Conservation (phyloP, 2,888 invertebrate genomes). For the Lochmaea capreae region DNA sequence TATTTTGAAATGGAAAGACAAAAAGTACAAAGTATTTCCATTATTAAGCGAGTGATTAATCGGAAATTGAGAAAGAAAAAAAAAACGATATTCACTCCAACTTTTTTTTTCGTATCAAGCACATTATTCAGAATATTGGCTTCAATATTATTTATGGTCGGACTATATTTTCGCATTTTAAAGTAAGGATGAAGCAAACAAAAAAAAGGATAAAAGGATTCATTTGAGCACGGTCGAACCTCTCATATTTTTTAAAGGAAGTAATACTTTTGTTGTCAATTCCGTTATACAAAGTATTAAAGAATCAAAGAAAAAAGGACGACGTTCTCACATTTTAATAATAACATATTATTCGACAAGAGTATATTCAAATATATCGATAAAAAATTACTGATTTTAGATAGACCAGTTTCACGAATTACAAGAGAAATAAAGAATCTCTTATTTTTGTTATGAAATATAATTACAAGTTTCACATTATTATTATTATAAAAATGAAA, state of each 20-base stretch:
- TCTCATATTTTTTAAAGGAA: neutral
- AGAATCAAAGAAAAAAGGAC: neutral
- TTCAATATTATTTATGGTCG: conserved; percentile 13
- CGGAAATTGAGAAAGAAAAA: neutral
- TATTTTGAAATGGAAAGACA: neutral
- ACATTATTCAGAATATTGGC: conserved; percentile 2
- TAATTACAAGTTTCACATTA: too few species aligned
- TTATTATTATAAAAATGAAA: too few species aligned
- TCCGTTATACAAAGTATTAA: neutral
- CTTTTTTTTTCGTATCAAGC: neutral
- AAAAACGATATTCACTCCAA: neutral
- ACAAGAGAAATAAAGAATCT: too few species aligned
- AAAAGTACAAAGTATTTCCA: too few species aligned
- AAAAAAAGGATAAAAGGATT: conserved; percentile 9
- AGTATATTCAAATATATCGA: too few species aligned
- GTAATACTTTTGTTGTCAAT: neutral
- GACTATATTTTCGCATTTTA: conserved; percentile 5
- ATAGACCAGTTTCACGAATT: too few species aligned
- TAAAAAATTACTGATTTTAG: too few species aligned
- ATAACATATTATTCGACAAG: too few species aligned
- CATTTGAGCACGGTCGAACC: conserved; percentile 14
- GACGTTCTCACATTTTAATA: neutral
- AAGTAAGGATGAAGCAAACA: conserved; percentile 12
- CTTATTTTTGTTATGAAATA: too few species aligned
- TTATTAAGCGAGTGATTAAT: neutral